phyloP scores from a whole-genome alignment of 2,888 invertebrate species.

The Apotomis capreana region DNA sequence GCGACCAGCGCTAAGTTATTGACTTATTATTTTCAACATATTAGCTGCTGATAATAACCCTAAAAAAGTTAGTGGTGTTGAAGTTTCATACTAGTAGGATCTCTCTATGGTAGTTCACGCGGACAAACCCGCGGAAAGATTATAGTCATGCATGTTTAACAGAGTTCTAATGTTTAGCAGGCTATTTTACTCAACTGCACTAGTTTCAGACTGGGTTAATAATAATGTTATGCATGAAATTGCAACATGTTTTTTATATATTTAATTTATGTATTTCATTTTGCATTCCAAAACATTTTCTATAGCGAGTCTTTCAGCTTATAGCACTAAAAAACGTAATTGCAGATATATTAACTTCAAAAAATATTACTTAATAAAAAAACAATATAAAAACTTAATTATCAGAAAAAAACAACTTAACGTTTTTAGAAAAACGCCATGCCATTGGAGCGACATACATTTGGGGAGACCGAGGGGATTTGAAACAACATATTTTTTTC shows the following conservation, averaged over 20 bases:
- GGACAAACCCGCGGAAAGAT: background rate
- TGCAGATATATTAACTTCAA: too few species aligned
- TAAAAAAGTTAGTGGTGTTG: too few species aligned
- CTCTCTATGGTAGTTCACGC: background rate
- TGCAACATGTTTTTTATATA: background rate
- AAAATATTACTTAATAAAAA: too few species aligned
- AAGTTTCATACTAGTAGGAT: background rate
- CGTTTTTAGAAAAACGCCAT: too few species aligned
- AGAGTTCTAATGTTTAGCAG: slow-evolving; percentile 7
- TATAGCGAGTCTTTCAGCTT: background rate
- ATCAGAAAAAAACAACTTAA: too few species aligned
- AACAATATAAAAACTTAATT: too few species aligned
- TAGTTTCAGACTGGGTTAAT: slow-evolving; percentile 22
- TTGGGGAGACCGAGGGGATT: too few species aligned
- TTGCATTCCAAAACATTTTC: background rate
- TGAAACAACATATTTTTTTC: too few species aligned
- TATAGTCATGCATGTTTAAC: background rate
- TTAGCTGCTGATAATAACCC: too few species aligned
- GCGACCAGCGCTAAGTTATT: too few species aligned
- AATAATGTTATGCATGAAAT: slow-evolving; percentile 24
- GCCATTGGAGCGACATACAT: too few species aligned
- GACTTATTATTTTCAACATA: too few species aligned
- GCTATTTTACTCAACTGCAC: slow-evolving; percentile 6
- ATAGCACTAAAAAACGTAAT: background rate
- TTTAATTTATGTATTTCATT: slow-evolving; percentile 12